Conservation (phyloP, 2,113 vertebrate genomes). For the Gulo gulo region DNA sequence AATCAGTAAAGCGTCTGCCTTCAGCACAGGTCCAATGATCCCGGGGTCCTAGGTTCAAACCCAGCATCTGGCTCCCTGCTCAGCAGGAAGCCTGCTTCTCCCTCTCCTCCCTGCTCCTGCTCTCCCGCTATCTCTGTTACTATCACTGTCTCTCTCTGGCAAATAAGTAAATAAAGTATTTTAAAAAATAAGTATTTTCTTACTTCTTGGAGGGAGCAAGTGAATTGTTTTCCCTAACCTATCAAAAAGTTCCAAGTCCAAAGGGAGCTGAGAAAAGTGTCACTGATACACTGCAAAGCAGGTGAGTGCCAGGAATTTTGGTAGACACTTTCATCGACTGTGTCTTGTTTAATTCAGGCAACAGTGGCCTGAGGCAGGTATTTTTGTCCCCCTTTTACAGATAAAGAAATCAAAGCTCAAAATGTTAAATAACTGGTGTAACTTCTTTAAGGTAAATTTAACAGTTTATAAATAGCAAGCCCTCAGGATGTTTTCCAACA, state of each 20-base stretch:
- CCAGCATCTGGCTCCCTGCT: neutral
- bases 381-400: neutral
- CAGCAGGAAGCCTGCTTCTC: neutral
- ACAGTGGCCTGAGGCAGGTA: neutral
- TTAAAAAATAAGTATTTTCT: neutral
- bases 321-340: neutral
- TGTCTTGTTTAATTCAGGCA: neutral
- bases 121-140: neutral
- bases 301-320: no score
- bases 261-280: neutral
- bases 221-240: neutral
- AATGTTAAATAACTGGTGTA: neutral
- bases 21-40: neutral
- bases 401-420: conserved; percentile 21
- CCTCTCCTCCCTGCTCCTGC: neutral
- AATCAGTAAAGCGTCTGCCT: neutral
- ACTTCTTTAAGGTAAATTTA: neutral
- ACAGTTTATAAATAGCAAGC: neutral
- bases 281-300: neutral
- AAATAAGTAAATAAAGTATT: neutral
- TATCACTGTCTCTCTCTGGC: no score
- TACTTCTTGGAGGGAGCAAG: neutral
- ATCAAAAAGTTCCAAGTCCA: neutral
- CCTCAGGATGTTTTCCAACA: neutral
- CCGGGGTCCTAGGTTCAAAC: neutral